Conservation (phyloP, 2,113 vertebrate genomes). For the Silurus asotus region DNA sequence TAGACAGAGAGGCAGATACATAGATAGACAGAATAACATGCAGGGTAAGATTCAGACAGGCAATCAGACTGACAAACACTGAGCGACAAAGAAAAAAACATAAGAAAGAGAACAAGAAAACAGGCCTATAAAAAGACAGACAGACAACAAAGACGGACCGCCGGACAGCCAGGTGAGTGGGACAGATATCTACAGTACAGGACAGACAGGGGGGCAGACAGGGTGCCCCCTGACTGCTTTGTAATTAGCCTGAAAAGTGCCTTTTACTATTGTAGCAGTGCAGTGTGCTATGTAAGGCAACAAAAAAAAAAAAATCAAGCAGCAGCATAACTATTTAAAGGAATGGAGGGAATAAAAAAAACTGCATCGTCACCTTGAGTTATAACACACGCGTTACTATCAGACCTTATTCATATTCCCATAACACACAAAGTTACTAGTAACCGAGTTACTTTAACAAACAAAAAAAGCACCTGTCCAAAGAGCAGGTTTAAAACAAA, state of each 20-base stretch:
- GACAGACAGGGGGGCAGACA: background rate
- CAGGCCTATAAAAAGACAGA: too few relatives aligned
- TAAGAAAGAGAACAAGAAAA: background rate
- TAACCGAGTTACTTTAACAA: background rate
- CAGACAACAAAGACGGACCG: background rate
- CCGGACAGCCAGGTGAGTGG: background rate
- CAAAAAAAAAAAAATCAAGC: background rate
- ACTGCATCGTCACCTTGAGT: background rate
- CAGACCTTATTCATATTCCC: background rate
- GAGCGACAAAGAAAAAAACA: background rate
- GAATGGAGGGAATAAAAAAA: background rate
- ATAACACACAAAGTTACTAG: background rate
- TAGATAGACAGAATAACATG: background rate
- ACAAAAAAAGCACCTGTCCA: slow-evolving; percentile 12
- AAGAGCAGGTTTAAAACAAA: slow-evolving; percentile 26
- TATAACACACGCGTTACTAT: background rate
- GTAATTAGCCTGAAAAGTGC: background rate
- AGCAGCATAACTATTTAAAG: background rate
- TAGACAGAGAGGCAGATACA: background rate
- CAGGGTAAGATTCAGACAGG: background rate
- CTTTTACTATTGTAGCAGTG: background rate
- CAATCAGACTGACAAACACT: background rate
- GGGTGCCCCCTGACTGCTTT: background rate
- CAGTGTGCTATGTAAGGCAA: background rate
- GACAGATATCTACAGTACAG: slow-evolving; percentile 4